Evolutionary conservation across 2,113 vertebrate genomes (phyloP), one percentile per base, ranked within the genome.

Genomic region (Sisor rabdophorus): DNA sequence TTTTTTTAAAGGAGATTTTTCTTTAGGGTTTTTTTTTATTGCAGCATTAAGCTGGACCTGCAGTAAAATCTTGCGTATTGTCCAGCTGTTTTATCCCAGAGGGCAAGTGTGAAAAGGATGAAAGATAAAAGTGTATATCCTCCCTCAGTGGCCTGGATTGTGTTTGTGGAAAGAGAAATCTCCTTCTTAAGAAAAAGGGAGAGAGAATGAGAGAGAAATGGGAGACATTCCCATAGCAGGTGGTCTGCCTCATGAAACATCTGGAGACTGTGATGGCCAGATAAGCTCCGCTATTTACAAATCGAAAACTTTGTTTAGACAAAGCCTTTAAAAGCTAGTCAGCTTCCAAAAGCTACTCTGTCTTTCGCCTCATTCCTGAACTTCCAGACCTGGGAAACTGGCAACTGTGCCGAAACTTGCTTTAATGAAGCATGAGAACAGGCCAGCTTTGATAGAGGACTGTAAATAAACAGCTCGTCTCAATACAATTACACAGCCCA

Each of bases 261-360:
- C 87, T 91, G 91, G 89, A 88, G 83, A 78, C 80, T 75, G 82
- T 77, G 88, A 90, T 91, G 87, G 85, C 84, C 87, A 87, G 90
- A 91, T 92, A 91, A 91, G 88, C 90, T 87, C 84, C 9, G 77
- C 85, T 90, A 88, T 91, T 90, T 90, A 90, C 91, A 89, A 91
- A 90, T 82, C 87, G 80, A 76, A 84, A 87, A 89, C 89, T 89
- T 81, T 91, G 89, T 91, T 92, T 92, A 88, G 85, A 91, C 86
- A 90, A 88, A 88, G 75, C 86, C 87, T 88, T 84, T 88, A 89
- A 90, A 89, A 91, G 84, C 87, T 71, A 68, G 69, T 77, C 12
- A 64, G 82, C 53, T 84, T 88, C 89, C 89, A 87, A 90, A 81
- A 89, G 73, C 83, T 87, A 87, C 84, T 76, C 69, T 53, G 65